These are phyloP conservation scores for Gymnogyps californianus DNA, from an alignment of 2,113 vertebrate species.

Conservation along the genomic window DNA sequence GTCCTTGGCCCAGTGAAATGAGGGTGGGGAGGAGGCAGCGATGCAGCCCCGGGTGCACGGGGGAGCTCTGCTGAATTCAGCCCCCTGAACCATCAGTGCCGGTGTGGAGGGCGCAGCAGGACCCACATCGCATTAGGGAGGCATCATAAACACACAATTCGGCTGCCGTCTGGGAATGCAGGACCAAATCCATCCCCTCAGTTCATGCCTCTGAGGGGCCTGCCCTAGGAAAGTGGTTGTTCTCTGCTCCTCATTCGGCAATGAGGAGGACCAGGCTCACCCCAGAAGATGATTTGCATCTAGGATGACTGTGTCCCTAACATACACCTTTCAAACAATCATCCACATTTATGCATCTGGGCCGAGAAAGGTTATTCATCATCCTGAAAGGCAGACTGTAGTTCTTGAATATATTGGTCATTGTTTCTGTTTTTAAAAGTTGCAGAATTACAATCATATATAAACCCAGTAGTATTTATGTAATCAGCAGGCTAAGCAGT, in stretches of 20 bases:
- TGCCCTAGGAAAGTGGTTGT: background rate
- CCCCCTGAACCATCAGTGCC: background rate
- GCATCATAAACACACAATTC: background rate
- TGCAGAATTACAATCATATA: background rate
- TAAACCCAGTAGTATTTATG: background rate
- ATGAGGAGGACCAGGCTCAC: background rate
- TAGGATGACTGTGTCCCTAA: background rate
- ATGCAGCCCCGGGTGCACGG: background rate
- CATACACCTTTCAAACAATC: background rate
- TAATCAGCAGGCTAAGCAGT: background rate
- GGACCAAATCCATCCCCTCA: background rate
- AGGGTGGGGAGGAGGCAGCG: accelerated
- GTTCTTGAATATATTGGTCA: background rate
- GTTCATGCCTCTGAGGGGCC: background rate
- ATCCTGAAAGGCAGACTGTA: background rate
- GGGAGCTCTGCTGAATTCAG: background rate
- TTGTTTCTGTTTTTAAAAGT: background rate
- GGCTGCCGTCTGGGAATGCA: background rate
- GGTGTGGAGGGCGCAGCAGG: background rate
- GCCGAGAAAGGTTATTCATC: background rate
- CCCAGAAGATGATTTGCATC: background rate
- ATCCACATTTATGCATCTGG: background rate
- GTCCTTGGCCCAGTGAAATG: background rate
- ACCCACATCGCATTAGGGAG: accelerated
- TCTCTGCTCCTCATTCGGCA: background rate